Evolutionary conservation across 2,113 vertebrate genomes (phyloP), one percentile per base, ranked within the genome.

Genomic region (Ciconia boyciana): DNA sequence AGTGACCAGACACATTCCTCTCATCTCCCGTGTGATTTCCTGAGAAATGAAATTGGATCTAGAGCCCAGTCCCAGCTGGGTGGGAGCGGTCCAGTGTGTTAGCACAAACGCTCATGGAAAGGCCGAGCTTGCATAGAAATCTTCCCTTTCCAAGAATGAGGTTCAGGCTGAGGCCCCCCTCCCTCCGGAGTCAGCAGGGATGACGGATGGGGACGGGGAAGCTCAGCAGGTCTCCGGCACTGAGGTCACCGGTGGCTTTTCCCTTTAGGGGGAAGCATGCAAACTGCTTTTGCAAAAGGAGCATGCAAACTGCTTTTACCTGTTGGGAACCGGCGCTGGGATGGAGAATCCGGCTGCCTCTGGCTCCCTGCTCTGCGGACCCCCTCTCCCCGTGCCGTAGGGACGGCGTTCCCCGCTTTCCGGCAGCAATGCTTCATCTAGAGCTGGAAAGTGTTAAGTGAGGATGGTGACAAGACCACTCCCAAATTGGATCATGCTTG

Each of bases 31-130:
- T 46, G 89, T 54, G 89, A 48, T 85, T 93, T 82, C 58, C 66
- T 65, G 74, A 72, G 94, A 49, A 81, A 71, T 8, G 25, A 36
- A 58, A 44, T 8, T 65, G 94, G 95, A 71, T 41, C 66, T 3
- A 8, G 69, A 54, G 71, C 88, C 44, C 0, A 7, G 77, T 95
- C 95, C 95, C 95, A 54, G 83, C 96, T 95, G 97, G 97, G 97
- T 93, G 97, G 94, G 96, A 95, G 90, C 25, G 24, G 77, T 21
- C 64, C 68, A 39, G 39, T 4, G 58, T 46, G 3, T 55, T 28
- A 51, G 79, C 93, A 28, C 93, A 93, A 83, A 66, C 79, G 24
- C 92, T 75, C 80, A 16, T 7, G 58, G 93, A 89, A 44, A 76
- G 89, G 92, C 80, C 11, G 20, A 54, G 71, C 66, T 51, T 11